These are phyloP conservation scores for Mormyrus proboscirostris DNA, from an alignment of 2,797 vertebrate species.

Conservation along the genomic window DNA sequence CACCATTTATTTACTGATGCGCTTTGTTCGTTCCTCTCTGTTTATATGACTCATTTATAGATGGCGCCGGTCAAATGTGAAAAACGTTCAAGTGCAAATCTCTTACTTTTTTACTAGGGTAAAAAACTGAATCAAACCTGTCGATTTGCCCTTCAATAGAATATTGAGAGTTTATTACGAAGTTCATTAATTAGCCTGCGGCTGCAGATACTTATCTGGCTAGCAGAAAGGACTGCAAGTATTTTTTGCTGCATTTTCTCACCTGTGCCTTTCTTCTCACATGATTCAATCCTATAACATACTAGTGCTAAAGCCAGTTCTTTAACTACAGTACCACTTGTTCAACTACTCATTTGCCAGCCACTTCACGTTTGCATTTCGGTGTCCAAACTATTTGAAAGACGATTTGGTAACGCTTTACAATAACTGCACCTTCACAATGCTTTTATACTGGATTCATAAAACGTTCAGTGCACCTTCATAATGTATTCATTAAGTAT, in stretches of 20 bases:
- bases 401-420: neutral
- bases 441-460: neutral
- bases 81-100: neutral
- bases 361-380: neutral
- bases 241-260: neutral
- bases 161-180: neutral
- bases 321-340: neutral
- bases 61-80: neutral
- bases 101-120: neutral
- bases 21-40: conserved; percentile 1
- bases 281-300: neutral
- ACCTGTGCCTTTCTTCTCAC: neutral
- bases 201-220: neutral
- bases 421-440: neutral
- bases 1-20: conserved; percentile 9
- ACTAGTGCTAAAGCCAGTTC: neutral
- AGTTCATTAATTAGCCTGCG: neutral
- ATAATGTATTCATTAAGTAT: neutral
- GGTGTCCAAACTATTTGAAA: neutral
- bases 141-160: neutral
- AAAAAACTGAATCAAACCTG: neutral
- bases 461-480: neutral
- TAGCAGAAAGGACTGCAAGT: neutral
- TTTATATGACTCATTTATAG: conserved; percentile 8
- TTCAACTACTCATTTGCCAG: neutral